Base-by-base conservation (phyloP, 2,797 vertebrate genomes). In the Phrynocephalus forsythii region DNA sequence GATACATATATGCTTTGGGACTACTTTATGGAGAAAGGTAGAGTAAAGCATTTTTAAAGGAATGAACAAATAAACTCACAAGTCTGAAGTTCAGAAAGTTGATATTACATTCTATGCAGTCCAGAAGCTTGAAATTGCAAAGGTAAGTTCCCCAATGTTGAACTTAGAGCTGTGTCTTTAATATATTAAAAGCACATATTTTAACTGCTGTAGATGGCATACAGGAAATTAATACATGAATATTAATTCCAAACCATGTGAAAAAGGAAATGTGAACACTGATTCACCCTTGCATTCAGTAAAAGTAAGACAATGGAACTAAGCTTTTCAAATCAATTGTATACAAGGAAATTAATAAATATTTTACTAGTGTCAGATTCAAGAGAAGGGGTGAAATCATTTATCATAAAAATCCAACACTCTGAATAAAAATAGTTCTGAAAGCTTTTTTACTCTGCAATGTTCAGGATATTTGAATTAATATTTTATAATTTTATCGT, bases 261-360 rank as follows among this genome's bases (percentile, higher is more conserved):
- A 89, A 90, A 11, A 88, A 81, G 20, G 66, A 1, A 77, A 5
- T 28, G 16, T 75, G 20, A 50, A 80, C 13, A 60, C 33, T 84
- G 77, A 48, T 0, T 81, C 13, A 66, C 79, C 86, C 28, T 63
- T 82, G 7, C 76, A 82, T 84, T 90, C 87, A 76, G 50, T 63
- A 91, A 91, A 90, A 91, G 24, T 9, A 87, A 90, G 83, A 6
- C 52, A 56, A 56, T n/a, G 83, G 4, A 89, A 87, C 44, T 77
- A 68, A 81, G 24, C 66, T 91, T 88, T 86, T 91, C 67, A 90
- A 93, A 92, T 93, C 66, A 89, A 66, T 13, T 18, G 0, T 81
- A 88, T 50, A 84, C 28, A 87, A n/a, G 75, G 71, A 92, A 38
- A 90, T 89, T 87, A 90, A 91, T 91, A 92, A 92, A 91, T 71